A percentile compares a stretch with the other conserved stretches of the same genome.
Evolutionary conservation across 2,888 invertebrate genomes (phyloP).

Genomic region (Epinotia nisella): DNA sequence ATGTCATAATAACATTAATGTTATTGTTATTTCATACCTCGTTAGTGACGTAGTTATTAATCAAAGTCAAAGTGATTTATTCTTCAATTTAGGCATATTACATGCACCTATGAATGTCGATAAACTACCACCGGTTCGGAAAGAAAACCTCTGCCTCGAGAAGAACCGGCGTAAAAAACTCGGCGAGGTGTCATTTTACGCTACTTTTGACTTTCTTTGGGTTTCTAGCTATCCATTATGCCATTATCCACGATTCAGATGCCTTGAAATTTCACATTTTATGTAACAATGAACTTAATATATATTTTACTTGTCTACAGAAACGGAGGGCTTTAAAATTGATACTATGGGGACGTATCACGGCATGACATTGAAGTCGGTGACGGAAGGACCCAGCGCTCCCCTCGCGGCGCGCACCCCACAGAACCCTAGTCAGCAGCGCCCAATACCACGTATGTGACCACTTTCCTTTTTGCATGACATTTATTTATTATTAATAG

Average conservation of each 20-base stretch:
- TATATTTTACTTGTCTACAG: conserved; percentile 71
- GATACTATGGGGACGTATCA: conserved; percentile 99
- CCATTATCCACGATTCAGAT: too few relatives aligned
- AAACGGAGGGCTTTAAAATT: conserved; percentile 99
- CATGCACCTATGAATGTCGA: too few relatives aligned
- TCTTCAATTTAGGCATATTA: too few relatives aligned
- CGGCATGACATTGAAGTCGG: conserved; percentile 98
- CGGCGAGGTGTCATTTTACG: too few relatives aligned
- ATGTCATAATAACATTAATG: too few relatives aligned
- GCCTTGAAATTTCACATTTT: neutral
- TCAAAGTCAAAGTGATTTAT: too few relatives aligned
- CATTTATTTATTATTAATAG: neutral
- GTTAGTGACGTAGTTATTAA: too few relatives aligned
- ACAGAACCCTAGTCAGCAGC: conserved; percentile 75
- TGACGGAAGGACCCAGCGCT: conserved; percentile 95
- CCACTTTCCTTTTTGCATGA: too few relatives aligned
- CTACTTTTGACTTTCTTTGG: neutral
- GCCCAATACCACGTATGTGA: conserved; percentile 76
- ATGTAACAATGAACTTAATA: neutral
- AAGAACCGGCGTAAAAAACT: too few relatives aligned
- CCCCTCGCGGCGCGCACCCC: conserved; percentile 83
- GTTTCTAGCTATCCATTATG: neutral
- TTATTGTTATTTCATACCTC: too few relatives aligned
- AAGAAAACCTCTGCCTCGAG: too few relatives aligned
- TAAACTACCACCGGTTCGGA: too few relatives aligned